Base-by-base conservation (phyloP, 2,797 vertebrate genomes). In the Gadopsis marmoratus region DNA sequence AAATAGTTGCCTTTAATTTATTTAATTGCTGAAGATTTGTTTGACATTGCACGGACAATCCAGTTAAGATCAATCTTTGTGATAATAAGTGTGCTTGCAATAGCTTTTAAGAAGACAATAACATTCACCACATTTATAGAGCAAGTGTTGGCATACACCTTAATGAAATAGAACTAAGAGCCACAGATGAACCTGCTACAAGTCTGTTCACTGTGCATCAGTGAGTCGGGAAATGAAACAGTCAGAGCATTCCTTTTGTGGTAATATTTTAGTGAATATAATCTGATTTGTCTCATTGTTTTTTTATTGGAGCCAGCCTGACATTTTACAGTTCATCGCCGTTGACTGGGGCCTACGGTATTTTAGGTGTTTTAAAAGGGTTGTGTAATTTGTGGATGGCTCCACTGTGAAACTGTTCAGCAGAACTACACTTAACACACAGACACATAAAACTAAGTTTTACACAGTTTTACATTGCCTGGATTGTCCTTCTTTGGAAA, bases 401-500 rank as follows among this genome's bases (percentile, higher is more conserved):
- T 67, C 37, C 51, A 54, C 71, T 64, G 56, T 68, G 43, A 74
- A 66, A 73, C 37, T 8, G 5, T 71, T 70, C 21, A 80, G 68
- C 67, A 71, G 17, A 79, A 16, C 29, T 64, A 0, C 47, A 61
- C 47, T 76, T 74, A 26, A 26, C 26, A 26, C 26, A 26, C 26
- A 23, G 53, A 66, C 62, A 23, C 55, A 65, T 50, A 71, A 76
- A 80, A 14, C 23, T 41, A 64, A 7, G 10, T 77, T 71, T 77
- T 37, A 55, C 41, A 64, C 37, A 54, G 33, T 74, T 83, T 71
- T 31, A 56, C 41, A 48, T 3, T 35, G 66, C 5, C 14, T 59
- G 70, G 35, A 67, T 65, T 76, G 12, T 59, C 68, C 47, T 31
- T 59, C n/a, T 72, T 74, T 77, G 21, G 48, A 60, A 75, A 72